A percentile compares a stretch with the other conserved stretches of the same genome.
Conservation (phyloP, 2,113 vertebrate genomes). For the Asarcornis scutulata region DNA sequence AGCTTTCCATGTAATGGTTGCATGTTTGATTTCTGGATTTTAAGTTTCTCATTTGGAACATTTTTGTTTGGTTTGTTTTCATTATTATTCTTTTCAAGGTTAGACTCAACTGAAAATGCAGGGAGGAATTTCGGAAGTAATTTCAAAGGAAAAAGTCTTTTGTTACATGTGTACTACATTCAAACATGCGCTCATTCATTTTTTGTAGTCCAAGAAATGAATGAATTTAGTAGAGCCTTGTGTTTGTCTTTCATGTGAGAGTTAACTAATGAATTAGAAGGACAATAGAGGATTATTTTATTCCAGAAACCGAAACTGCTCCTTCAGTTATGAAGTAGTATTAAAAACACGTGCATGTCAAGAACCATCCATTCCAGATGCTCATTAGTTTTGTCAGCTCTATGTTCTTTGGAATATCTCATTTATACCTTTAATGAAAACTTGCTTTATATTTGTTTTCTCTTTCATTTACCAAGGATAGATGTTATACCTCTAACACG, state of each 20-base stretch:
- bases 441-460: neutral
- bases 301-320: neutral
- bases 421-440: neutral
- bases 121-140: neutral
- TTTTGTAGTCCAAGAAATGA: neutral
- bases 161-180: neutral
- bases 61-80: slow-evolving; percentile 12
- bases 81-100: neutral
- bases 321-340: neutral
- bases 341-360: neutral
- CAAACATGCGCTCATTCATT: neutral
- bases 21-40: slow-evolving; percentile 1
- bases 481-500: neutral
- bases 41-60: neutral
- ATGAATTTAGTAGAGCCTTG: neutral
- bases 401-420: neutral
- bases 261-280: neutral
- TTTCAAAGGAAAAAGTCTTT: neutral
- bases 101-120: neutral
- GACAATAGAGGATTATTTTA: neutral
- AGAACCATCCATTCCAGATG: neutral
- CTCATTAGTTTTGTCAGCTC: neutral
- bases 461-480: neutral
- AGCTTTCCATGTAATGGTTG: slow-evolving; percentile 6
- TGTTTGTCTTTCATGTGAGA: neutral